Percentiles rank a stretch among this genome's conserved stretches.
Evolutionary conservation across 2,888 invertebrate species (phyloP).

Genomic region (Cyclophora punctaria): DNA sequence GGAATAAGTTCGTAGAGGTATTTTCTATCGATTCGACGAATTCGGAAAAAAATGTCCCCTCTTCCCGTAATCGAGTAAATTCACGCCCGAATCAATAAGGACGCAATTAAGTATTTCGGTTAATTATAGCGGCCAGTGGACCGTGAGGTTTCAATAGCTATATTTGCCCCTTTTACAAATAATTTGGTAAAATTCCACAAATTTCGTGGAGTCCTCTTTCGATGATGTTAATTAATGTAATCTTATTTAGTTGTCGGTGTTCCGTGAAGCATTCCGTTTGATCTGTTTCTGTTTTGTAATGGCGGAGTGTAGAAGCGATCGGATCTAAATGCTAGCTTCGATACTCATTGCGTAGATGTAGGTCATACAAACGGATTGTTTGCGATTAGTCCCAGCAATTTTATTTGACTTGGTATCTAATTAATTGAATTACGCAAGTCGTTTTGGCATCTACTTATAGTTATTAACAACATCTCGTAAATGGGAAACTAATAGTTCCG

Average conservation of each 20-base stretch:
- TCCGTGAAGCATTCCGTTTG: constrained; percentile 9
- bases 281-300: neutral
- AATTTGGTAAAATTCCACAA: constrained; percentile 8
- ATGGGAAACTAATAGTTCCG: too few relatives aligned
- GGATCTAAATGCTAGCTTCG: constrained; percentile 7
- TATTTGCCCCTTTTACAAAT: constrained; percentile 15
- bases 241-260: constrained; percentile 2
- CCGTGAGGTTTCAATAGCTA: constrained; percentile 25
- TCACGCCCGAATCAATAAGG: constrained; percentile 33
- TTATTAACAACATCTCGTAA: too few relatives aligned
- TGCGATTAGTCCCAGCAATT: too few relatives aligned
- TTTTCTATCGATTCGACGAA: constrained; percentile 10
- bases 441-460: too few relatives aligned
- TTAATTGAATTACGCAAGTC: too few relatives aligned
- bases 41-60: constrained; percentile 23
- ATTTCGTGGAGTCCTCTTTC: constrained; percentile 6
- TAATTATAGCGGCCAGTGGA: constrained; percentile 34
- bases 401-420: too few relatives aligned
- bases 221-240: constrained; percentile 11
- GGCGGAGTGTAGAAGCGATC: constrained; percentile 2
- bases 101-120: constrained; percentile 38
- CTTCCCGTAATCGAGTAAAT: constrained; percentile 27
- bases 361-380: too few relatives aligned
- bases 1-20: too few relatives aligned
- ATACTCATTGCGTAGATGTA: constrained; percentile 1